Conservation (phyloP, 2,888 invertebrate species). For the Pardosa pseudoannulata region DNA sequence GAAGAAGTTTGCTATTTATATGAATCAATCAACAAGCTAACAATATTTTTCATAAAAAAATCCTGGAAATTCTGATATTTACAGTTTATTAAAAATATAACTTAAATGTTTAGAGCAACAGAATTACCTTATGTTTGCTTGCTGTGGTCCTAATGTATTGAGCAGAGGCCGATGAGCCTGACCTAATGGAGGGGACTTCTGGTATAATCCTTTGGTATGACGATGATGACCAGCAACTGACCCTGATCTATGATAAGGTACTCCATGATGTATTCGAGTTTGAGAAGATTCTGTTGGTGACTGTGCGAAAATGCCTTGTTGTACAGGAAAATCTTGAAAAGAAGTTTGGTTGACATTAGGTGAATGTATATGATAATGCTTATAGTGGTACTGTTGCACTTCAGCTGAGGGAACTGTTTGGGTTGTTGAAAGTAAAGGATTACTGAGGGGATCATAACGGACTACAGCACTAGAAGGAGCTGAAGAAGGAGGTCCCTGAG, state of each 20-base stretch:
- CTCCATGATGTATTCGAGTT: conserved; percentile 49
- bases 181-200: conserved; percentile 61
- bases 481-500: conserved; percentile 25
- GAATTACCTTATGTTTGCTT: conserved; percentile 49
- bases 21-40: too few species aligned
- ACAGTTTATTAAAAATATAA: too few species aligned
- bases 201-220: conserved; percentile 57
- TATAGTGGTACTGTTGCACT: conserved; percentile 62
- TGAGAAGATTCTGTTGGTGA: conserved; percentile 67
- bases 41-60: too few species aligned
- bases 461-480: conserved; percentile 57
- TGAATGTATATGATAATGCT: conserved; percentile 59
- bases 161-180: conserved; percentile 61
- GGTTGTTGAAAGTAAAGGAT: conserved; percentile 44
- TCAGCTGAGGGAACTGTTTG: conserved; percentile 44
- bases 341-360: conserved; percentile 38
- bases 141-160: conserved; percentile 52
- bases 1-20: too few species aligned
- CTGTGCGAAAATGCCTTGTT: conserved; percentile 59
- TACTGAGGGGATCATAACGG: conserved; percentile 66
- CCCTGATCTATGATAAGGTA: conserved; percentile 62
- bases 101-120: too few species aligned
- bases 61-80: too few species aligned
- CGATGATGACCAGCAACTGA: conserved; percentile 58
- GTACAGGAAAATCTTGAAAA: conserved; percentile 66